Evolutionary conservation across 2,113 vertebrate genomes (phyloP).

Genomic region (Bombycilla garrulus): DNA sequence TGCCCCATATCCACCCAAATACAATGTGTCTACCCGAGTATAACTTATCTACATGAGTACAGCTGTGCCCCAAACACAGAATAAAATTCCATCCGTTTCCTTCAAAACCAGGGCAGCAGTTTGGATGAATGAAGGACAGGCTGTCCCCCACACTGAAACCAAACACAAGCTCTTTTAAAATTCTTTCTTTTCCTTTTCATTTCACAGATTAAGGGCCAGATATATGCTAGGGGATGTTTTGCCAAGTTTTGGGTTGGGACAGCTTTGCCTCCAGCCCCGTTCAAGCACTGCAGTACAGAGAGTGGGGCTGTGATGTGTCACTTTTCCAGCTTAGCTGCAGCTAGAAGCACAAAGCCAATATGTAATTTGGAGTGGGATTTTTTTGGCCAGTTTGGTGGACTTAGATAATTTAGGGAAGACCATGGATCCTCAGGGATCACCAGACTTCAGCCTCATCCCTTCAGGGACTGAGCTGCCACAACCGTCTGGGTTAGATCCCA

Average conservation of each 20-base stretch:
- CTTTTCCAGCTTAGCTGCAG: neutral
- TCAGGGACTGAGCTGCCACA: neutral
- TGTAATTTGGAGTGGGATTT: rapidly evolving
- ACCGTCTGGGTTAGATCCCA: neutral
- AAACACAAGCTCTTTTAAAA: neutral
- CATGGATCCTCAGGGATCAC: neutral
- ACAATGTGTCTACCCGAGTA: rapidly evolving
- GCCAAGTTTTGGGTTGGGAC: neutral
- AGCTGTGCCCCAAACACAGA: neutral
- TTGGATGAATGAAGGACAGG: neutral
- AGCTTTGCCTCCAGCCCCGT: neutral
- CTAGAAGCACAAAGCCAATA: neutral
- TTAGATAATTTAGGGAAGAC: neutral
- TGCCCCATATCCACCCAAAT: neutral
- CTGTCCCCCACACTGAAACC: neutral
- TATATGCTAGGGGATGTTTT: neutral
- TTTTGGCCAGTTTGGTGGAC: neutral
- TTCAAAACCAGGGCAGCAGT: neutral
- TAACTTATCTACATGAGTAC: neutral
- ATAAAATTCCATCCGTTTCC: neutral
- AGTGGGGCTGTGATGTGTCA: rapidly evolving
- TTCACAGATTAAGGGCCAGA: neutral
- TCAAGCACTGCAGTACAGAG: neutral
- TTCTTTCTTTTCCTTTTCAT: neutral
- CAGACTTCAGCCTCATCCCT: neutral